phyloP scores from a whole-genome alignment of 2,797 vertebrate genomes.

The Myotis vivesi region DNA sequence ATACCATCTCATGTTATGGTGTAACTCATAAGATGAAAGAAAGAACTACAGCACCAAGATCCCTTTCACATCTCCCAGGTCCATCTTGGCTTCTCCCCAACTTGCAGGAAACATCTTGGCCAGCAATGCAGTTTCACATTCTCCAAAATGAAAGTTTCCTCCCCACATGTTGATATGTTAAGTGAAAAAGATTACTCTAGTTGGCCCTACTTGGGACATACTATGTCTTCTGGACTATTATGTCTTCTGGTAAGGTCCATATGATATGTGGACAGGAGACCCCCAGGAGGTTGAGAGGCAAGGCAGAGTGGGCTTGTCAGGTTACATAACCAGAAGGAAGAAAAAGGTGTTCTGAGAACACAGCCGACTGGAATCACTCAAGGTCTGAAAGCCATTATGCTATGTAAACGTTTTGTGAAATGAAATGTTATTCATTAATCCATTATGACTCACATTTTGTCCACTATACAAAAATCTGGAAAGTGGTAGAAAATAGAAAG shows the following conservation, averaged over 20 bases:
- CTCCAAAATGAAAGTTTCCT: not conserved
- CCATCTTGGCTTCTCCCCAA: not conserved
- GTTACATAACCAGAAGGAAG: not conserved
- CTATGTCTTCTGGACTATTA: not conserved
- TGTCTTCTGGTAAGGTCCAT: not conserved
- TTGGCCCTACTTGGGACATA: not conserved
- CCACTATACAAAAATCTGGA: not conserved
- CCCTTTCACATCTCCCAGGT: not conserved
- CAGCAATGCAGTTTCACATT: not conserved
- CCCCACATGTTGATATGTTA: not conserved
- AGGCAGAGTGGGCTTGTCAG: not conserved
- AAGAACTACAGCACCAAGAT: not conserved
- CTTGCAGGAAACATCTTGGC: not conserved
- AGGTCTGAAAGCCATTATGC: not conserved
- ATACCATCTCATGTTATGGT: not conserved
- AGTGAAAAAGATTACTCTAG: not conserved
- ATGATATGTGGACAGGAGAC: not conserved
- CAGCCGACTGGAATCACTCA: not conserved
- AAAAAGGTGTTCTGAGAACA: not conserved
- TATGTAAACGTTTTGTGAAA: not conserved
- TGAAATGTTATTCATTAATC: not conserved
- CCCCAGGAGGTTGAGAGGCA: not conserved
- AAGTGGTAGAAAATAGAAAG: constrained; percentile 35
- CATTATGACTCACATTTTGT: not conserved
- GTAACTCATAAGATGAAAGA: not conserved